Conservation (phyloP, 1,140 invertebrate species). For the Drosophila parvula region DNA sequence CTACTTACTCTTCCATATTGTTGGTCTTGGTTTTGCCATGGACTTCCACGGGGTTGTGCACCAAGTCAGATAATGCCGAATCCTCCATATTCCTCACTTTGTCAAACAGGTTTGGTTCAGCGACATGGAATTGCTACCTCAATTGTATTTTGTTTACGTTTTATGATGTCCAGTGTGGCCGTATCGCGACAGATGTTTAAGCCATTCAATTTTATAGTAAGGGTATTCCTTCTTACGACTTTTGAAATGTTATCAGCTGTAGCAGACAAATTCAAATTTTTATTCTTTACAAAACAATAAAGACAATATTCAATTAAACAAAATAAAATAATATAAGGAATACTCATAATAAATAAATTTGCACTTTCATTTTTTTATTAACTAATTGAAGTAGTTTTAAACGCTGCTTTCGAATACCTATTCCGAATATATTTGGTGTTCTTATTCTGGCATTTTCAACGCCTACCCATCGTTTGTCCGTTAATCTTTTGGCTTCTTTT, state of each 20-base stretch:
- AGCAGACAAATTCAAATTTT: background rate
- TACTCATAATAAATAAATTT: no score
- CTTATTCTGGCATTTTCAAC: no score
- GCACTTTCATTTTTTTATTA: no score
- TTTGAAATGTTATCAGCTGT: background rate
- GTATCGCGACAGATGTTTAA: background rate
- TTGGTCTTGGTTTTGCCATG: no score
- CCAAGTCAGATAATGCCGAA: background rate
- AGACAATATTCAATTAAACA: background rate
- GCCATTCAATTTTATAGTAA: no score
- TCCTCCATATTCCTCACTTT: background rate
- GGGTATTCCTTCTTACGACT: background rate
- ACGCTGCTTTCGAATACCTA: no score
- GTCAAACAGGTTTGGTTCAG: background rate
- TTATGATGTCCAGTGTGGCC: background rate
- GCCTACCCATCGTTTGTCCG: no score
- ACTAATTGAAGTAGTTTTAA: no score
- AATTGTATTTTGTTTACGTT: slow-evolving; percentile 2
- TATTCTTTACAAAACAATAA: no score
- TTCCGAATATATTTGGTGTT: no score
- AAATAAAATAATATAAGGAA: background rate
- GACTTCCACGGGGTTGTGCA: background rate
- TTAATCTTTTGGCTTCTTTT: no score
- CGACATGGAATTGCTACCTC: background rate
- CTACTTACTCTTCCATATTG: background rate